phyloP scores from a whole-genome alignment of 2,113 vertebrate genomes.

The Myanophis thanlyinensis region DNA sequence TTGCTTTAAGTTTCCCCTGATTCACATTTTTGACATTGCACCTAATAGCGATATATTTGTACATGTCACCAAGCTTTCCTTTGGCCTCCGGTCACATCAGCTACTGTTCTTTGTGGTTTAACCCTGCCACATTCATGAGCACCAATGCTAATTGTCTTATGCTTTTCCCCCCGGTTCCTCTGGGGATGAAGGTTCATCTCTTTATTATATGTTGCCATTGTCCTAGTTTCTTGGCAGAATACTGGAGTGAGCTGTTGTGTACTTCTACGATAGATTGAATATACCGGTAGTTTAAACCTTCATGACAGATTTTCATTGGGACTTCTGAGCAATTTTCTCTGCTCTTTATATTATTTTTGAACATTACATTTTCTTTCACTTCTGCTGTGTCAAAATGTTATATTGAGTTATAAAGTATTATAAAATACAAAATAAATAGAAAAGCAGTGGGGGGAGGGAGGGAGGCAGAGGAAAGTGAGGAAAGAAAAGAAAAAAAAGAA shows the following conservation, averaged over 20 bases:
- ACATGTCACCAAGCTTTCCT: background rate
- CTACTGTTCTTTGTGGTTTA: background rate
- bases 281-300: background rate
- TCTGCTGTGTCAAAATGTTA: too few relatives aligned
- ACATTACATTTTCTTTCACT: background rate
- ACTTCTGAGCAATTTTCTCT: background rate
- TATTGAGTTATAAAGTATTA: too few relatives aligned
- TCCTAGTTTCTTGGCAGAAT: background rate
- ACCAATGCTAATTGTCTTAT: background rate
- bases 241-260: background rate
- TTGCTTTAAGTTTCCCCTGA: background rate
- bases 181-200: background rate
- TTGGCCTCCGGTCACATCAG: background rate
- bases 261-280: background rate
- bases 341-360: background rate
- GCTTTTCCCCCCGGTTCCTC: background rate
- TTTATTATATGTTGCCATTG: background rate
- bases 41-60: background rate
- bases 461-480: too few relatives aligned
- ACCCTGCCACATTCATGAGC: background rate
- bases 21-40: background rate
- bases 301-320: background rate
- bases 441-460: too few relatives aligned
- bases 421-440: too few relatives aligned
- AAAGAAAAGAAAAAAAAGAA: too few relatives aligned